Conservation (phyloP, 1,140 invertebrate genomes). For the Drosophila pectinifera region DNA sequence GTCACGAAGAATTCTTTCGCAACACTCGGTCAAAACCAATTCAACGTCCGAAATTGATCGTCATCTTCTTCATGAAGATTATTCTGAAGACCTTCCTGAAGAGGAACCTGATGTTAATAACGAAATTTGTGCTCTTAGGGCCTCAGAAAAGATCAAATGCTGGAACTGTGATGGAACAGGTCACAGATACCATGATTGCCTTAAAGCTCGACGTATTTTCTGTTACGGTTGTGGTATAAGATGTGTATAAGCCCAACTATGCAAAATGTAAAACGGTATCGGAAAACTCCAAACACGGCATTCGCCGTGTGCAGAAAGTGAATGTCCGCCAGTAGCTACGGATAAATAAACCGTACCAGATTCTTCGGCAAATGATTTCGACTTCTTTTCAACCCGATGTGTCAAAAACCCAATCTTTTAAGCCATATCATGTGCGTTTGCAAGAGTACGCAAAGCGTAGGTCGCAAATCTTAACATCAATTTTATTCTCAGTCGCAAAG, state of each 20-base stretch:
- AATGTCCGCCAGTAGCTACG: constrained; percentile 15
- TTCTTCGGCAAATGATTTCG: not conserved
- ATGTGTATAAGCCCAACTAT: constrained; percentile 7
- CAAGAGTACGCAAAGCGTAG: constrained; percentile 10
- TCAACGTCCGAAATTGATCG: not conserved
- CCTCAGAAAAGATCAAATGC: too few relatives aligned
- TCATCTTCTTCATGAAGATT: not conserved
- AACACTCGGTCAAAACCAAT: not conserved
- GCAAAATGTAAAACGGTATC: not conserved
- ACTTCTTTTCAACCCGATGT: not conserved
- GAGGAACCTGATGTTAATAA: too few relatives aligned
- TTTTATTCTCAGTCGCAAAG: not conserved
- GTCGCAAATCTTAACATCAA: not conserved
- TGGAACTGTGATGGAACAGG: too few relatives aligned
- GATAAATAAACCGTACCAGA: too few relatives aligned
- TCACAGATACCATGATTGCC: too few relatives aligned
- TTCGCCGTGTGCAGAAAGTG: constrained; percentile 3
- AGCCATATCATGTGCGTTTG: constrained; percentile 22
- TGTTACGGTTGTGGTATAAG: too few relatives aligned
- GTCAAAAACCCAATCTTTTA: not conserved
- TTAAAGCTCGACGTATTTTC: too few relatives aligned
- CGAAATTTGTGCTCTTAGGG: too few relatives aligned
- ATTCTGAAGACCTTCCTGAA: too few relatives aligned
- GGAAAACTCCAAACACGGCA: constrained; percentile 12
- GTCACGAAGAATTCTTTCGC: not conserved